These are phyloP conservation scores for Erebia ligea DNA, from an alignment of 2,888 invertebrate species.

Conservation along the genomic window DNA sequence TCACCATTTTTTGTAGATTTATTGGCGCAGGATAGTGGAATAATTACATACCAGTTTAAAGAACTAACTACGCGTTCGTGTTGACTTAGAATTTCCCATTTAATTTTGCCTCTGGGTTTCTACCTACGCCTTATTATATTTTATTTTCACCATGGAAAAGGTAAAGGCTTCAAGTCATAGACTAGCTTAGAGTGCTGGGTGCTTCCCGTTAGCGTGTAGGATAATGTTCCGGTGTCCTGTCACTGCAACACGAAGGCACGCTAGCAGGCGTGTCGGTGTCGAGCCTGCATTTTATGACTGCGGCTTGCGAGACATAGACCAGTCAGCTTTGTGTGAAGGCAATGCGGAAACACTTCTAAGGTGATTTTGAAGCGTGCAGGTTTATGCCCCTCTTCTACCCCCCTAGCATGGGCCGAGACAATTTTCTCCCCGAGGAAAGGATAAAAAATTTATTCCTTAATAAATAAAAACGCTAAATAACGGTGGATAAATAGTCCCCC, in stretches of 20 bases:
- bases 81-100: background rate
- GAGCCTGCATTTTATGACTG: conserved; percentile 1
- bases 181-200: background rate
- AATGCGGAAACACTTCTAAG: background rate
- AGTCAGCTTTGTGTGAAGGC: background rate
- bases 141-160: background rate
- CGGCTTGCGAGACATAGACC: conserved; percentile 5
- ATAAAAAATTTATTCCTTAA: no score
- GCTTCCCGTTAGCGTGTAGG: background rate
- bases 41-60: background rate
- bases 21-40: no score
- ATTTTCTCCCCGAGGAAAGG: no score
- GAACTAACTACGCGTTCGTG: background rate
- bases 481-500: no score
- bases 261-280: conserved; percentile 1
- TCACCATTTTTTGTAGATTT: no score
- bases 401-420: no score
- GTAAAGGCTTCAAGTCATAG: background rate
- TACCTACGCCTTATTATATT: no score
- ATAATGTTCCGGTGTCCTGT: background rate
- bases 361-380: background rate
- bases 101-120: background rate
- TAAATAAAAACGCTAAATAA: no score
- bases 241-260: background rate
- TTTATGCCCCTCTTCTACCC: background rate